Percentiles rank a stretch among this genome's conserved stretches.
These are phyloP conservation scores for Bothrops alternatus DNA, from an alignment of 2,797 vertebrate species.

Conservation along the genomic window DNA sequence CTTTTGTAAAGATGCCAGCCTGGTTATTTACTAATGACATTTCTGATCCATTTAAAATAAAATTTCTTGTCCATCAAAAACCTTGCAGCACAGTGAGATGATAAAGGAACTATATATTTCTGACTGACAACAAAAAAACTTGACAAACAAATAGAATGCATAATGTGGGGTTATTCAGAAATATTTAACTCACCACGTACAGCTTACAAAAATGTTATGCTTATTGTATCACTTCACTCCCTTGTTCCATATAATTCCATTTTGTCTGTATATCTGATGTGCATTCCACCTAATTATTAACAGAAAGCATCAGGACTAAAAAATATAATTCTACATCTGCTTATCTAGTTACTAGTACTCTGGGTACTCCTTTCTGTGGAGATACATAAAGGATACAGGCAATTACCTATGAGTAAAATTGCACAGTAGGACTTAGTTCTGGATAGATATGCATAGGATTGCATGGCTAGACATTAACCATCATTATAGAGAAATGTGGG, in stretches of 20 bases:
- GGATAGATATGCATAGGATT: background rate
- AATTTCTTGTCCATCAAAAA: slow-evolving; percentile 59
- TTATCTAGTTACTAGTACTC: background rate
- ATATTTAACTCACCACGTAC: background rate
- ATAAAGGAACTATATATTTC: slow-evolving; percentile 31
- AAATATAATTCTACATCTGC: background rate
- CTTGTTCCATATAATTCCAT: slow-evolving; percentile 1
- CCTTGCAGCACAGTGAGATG: slow-evolving; percentile 32
- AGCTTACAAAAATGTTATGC: slow-evolving; percentile 4
- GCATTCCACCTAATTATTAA: background rate
- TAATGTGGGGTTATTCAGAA: background rate
- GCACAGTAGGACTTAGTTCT: background rate
- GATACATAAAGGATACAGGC: background rate
- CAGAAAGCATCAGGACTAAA: background rate
- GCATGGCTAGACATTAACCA: background rate
- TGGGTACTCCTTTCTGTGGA: background rate
- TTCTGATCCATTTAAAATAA: slow-evolving; percentile 53
- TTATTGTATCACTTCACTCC: slow-evolving; percentile 1
- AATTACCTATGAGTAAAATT: background rate
- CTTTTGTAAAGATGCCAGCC: slow-evolving; percentile 37
- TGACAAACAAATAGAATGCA: slow-evolving; percentile 31
- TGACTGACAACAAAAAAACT: slow-evolving; percentile 41
- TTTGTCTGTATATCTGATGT: slow-evolving; percentile 22
- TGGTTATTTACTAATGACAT: slow-evolving; percentile 48
- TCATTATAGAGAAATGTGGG: background rate